These are phyloP conservation scores for Glyptemys insculpta DNA, from an alignment of 2,797 vertebrate genomes.

Conservation along the genomic window DNA sequence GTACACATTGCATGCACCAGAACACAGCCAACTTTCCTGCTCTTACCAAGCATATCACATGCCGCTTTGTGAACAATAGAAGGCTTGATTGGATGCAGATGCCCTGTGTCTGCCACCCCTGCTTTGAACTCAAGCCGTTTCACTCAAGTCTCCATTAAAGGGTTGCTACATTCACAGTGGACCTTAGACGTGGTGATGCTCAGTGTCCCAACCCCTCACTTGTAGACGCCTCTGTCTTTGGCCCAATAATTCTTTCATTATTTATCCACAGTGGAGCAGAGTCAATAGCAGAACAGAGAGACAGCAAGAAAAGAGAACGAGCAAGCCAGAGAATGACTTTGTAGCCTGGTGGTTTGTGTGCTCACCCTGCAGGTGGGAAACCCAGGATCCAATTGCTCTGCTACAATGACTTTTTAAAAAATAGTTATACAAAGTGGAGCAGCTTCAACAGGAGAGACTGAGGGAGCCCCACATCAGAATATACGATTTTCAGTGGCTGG, in stretches of 20 bases:
- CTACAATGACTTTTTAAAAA: background rate
- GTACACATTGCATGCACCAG: background rate
- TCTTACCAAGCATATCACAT: conserved; percentile 71
- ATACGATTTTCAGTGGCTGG: background rate
- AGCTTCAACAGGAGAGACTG: background rate
- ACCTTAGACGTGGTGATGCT: background rate
- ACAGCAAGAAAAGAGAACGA: background rate
- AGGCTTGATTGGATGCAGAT: conserved; percentile 73
- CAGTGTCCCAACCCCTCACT: background rate
- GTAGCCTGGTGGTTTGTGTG: background rate
- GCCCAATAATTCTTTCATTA: background rate
- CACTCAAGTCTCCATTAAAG: conserved; percentile 79
- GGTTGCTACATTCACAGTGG: background rate
- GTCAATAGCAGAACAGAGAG: background rate
- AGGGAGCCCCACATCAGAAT: background rate
- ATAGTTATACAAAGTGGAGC: background rate
- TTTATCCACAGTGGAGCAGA: background rate
- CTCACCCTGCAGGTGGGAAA: background rate
- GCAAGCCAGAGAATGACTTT: background rate
- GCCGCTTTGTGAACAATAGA: conserved; percentile 64
- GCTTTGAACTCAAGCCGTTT: conserved; percentile 59
- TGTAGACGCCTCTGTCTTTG: background rate
- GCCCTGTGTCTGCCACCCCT: conserved; percentile 63
- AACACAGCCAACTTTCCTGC: conserved; percentile 48
- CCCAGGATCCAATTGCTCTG: background rate